These are phyloP conservation scores for Pseudanteris insignis DNA, from an alignment of 2,888 invertebrate species.

Conservation along the genomic window DNA sequence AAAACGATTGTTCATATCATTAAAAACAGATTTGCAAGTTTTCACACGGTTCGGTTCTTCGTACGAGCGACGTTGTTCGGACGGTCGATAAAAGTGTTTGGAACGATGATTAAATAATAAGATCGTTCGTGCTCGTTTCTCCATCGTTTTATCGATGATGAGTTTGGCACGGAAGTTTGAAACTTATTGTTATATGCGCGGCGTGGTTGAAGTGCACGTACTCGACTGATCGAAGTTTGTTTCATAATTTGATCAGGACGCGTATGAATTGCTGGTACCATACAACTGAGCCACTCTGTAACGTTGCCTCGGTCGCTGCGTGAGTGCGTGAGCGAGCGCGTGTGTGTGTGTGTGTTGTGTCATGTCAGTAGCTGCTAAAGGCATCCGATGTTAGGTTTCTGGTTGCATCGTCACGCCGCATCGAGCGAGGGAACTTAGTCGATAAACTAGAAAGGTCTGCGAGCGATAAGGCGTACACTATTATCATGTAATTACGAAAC, in stretches of 20 bases:
- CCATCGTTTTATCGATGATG: too few relatives aligned
- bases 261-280: constrained; percentile 18
- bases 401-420: constrained; percentile 34
- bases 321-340: too few relatives aligned
- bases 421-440: constrained; percentile 46
- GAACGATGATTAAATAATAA: too few relatives aligned
- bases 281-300: constrained; percentile 16
- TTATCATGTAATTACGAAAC: constrained; percentile 60
- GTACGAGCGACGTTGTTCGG: too few relatives aligned
- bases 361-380: constrained; percentile 29
- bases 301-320: too few relatives aligned
- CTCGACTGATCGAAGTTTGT: constrained; percentile 20
- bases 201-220: neutral
- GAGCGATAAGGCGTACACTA: constrained; percentile 50
- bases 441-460: constrained; percentile 48
- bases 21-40: too few relatives aligned
- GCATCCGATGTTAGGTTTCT: constrained; percentile 39
- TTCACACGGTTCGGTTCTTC: too few relatives aligned
- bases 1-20: too few relatives aligned
- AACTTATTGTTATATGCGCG: neutral
- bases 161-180: neutral
- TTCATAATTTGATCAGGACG: constrained; percentile 27
- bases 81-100: too few relatives aligned
- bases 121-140: too few relatives aligned
- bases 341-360: neutral